phyloP scores from a whole-genome alignment of 2,888 invertebrate genomes.

The Drosophila emarginata region DNA sequence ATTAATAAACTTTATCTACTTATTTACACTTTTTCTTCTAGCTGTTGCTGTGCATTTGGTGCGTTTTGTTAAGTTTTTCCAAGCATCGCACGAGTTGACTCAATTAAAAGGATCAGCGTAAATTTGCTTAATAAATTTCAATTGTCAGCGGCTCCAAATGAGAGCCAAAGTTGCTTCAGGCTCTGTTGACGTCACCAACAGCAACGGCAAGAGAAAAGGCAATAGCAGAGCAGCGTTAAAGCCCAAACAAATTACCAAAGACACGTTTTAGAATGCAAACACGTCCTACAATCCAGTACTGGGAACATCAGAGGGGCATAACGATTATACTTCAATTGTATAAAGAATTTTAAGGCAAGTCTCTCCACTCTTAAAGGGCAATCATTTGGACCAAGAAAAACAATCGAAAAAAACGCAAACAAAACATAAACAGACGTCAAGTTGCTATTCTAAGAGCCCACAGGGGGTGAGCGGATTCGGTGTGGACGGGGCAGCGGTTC shows the following conservation, averaged over 20 bases:
- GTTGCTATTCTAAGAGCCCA: constrained; percentile 6
- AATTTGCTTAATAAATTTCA: constrained; percentile 50
- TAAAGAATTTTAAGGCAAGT: constrained; percentile 29
- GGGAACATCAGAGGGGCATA: constrained; percentile 9
- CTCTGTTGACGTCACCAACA: constrained; percentile 32
- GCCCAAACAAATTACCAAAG: constrained; percentile 58
- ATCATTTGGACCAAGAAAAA: constrained; percentile 23
- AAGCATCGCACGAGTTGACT: constrained; percentile 34
- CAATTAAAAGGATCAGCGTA: constrained; percentile 41
- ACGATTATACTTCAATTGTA: constrained; percentile 30
- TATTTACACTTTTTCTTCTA: background rate
- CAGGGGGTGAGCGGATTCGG: background rate
- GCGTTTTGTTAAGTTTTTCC: constrained; percentile 10
- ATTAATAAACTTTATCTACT: constrained; percentile 41
- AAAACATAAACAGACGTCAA: constrained; percentile 40
- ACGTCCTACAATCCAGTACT: constrained; percentile 5
- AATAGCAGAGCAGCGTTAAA: constrained; percentile 34
- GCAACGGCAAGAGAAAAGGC: background rate
- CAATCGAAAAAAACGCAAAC: constrained; percentile 26
- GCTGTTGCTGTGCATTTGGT: constrained; percentile 13
- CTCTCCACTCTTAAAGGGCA: constrained; percentile 31
- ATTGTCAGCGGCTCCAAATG: constrained; percentile 31
- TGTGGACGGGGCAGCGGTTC: constrained; percentile 17
- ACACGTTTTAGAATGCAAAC: constrained; percentile 57
- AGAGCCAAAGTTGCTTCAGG: constrained; percentile 22